A percentile compares a stretch with the other conserved stretches of the same genome.
Conservation (phyloP, 2,888 invertebrate species). For the Trichogramma evanescens region DNA sequence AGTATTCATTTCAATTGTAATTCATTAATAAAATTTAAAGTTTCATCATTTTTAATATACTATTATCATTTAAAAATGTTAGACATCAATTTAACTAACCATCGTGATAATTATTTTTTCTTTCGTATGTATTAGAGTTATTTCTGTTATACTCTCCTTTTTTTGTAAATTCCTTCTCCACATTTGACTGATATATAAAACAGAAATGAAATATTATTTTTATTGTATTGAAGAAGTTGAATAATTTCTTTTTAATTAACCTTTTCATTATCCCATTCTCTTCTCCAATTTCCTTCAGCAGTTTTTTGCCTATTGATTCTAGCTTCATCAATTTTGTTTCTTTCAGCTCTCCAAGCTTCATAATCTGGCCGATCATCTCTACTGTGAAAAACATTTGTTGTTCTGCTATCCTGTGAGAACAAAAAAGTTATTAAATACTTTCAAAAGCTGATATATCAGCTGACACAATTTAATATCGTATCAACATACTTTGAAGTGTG, state of each 20-base stretch:
- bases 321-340: conserved; percentile 46
- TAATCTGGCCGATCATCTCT: conserved; percentile 40
- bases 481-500: conserved; percentile 28
- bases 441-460: not conserved
- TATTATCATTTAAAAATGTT: not conserved
- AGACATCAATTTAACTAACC: conserved; percentile 13
- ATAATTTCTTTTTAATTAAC: conserved; percentile 19
- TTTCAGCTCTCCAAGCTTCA: conserved; percentile 47
- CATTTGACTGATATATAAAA: conserved; percentile 20
- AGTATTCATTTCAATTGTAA: not conserved
- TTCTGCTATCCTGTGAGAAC: conserved; percentile 16
- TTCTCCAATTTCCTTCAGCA: conserved; percentile 48
- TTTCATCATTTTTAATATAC: not conserved
- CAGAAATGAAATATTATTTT: not conserved
- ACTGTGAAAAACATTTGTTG: conserved; percentile 16
- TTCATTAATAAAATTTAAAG: not conserved
- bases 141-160: conserved; percentile 24
- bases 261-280: conserved; percentile 48
- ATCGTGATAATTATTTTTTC: conserved; percentile 30
- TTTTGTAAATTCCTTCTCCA: conserved; percentile 24
- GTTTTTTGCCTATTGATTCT: conserved; percentile 46
- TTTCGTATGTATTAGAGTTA: conserved; percentile 34
- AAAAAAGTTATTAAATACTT: conserved; percentile 1
- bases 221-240: not conserved
- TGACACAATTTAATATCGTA: not conserved